Evolutionary conservation across 2,113 vertebrate genomes (phyloP).

Genomic region (Phycodurus eques): DNA sequence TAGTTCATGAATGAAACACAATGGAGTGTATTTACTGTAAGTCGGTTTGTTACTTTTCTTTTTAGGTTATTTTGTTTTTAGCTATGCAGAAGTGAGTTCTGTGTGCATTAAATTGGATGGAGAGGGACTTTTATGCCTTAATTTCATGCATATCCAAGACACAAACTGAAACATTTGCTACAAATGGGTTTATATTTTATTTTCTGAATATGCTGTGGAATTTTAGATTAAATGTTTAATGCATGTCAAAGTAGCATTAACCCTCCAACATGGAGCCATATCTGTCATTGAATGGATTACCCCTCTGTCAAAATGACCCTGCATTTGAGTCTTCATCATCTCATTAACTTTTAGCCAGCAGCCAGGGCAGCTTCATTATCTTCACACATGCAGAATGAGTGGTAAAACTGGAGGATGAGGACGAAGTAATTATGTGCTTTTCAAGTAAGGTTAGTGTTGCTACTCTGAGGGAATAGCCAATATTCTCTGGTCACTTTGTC

Average conservation of each 20-base stretch:
- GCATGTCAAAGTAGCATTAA: constrained; percentile 44
- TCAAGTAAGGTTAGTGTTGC: constrained; percentile 45
- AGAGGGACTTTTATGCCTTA: background rate
- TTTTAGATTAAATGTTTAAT: constrained; percentile 33
- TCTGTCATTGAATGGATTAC: constrained; percentile 26
- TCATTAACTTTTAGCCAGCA: constrained; percentile 63
- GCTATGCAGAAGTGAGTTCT: background rate
- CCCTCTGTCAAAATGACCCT: constrained; percentile 41
- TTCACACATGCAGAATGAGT: constrained; percentile 51
- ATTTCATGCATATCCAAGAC: constrained; percentile 48
- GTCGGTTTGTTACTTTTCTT: background rate
- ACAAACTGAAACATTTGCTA: constrained; percentile 5
- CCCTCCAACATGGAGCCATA: constrained; percentile 12
- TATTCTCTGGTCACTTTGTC: constrained; percentile 48
- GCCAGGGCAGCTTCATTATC: constrained; percentile 48
- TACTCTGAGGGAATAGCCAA: constrained; percentile 37
- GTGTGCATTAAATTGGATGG: constrained; percentile 14
- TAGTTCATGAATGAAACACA: background rate
- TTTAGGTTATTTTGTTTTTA: background rate
- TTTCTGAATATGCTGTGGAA: constrained; percentile 27
- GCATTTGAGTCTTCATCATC: constrained; percentile 65
- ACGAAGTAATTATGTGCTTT: constrained; percentile 65
- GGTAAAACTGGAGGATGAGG: constrained; percentile 31
- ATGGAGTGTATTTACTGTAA: background rate
- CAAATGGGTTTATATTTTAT: background rate